phyloP scores from a whole-genome alignment of 1,140 invertebrate species.

The Asbolus verrucosus region DNA sequence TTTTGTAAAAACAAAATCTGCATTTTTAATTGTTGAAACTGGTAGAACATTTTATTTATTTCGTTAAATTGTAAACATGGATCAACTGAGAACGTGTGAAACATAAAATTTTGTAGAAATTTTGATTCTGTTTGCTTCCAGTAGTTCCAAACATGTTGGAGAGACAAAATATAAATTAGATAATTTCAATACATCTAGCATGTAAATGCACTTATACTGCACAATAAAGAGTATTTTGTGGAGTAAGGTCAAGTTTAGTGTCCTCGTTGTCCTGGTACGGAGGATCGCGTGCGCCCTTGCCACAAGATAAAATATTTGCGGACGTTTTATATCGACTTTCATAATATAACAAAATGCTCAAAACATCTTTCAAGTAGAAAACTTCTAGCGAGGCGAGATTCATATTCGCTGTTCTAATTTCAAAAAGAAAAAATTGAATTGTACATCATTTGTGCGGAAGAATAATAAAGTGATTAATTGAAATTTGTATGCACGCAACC shows the following conservation, averaged over 20 bases:
- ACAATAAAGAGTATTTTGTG: conserved; percentile 20
- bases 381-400: background rate
- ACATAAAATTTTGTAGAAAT: too few relatives aligned
- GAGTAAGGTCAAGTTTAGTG: conserved; percentile 54
- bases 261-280: conserved; percentile 52
- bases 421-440: background rate
- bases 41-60: too few relatives aligned
- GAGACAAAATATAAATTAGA: too few relatives aligned
- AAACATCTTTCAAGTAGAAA: conserved; percentile 10
- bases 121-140: too few relatives aligned
- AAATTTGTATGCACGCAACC: conserved; percentile 3
- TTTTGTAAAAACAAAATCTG: background rate
- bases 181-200: background rate
- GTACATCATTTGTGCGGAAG: background rate
- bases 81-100: too few relatives aligned
- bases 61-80: too few relatives aligned
- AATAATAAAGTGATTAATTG: conserved; percentile 33
- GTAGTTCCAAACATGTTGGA: too few relatives aligned
- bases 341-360: conserved; percentile 1
- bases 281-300: conserved; percentile 51
- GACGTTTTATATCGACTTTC: conserved; percentile 27
- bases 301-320: conserved; percentile 44
- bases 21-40: too few relatives aligned
- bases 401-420: background rate
- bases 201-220: conserved; percentile 1